A percentile compares a stretch with the other conserved stretches of the same genome.
These are phyloP conservation scores for Microdon myrmicae DNA, from an alignment of 2,888 invertebrate species.

Conservation along the genomic window DNA sequence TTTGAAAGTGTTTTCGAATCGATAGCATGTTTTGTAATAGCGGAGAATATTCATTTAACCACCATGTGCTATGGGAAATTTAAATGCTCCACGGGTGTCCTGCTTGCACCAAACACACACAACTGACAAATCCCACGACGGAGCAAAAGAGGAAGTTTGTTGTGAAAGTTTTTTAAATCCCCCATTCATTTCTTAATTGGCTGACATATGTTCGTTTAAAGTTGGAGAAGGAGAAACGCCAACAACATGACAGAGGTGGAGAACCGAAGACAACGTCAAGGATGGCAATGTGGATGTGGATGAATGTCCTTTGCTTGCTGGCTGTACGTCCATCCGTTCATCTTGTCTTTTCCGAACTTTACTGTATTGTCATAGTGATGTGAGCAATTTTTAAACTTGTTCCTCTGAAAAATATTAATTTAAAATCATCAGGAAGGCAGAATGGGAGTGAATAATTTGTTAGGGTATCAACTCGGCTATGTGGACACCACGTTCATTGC, in stretches of 20 bases:
- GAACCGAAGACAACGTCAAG: conserved; percentile 4
- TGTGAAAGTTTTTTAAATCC: conserved; percentile 42
- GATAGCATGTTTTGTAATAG: no score
- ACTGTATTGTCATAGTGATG: conserved; percentile 42
- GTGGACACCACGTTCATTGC: no score
- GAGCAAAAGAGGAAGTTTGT: conserved; percentile 34
- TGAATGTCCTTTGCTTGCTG: conserved; percentile 37
- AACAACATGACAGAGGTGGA: no score
- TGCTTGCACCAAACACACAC: conserved; percentile 21
- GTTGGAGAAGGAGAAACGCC: conserved; percentile 11
- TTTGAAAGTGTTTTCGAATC: no score
- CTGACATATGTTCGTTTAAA: conserved; percentile 47
- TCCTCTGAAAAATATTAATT: conserved; percentile 27
- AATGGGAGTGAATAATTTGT: conserved; percentile 11
- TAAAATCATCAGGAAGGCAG: conserved; percentile 39
- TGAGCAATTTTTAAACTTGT: conserved; percentile 15
- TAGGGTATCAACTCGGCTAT: no score
- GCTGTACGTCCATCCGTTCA: conserved; percentile 24
- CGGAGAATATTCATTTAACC: conserved; percentile 34
- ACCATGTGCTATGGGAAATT: conserved; percentile 40
- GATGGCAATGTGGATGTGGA: conserved; percentile 20
- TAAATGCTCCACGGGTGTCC: conserved; percentile 37
- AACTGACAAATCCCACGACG: conserved; percentile 5
- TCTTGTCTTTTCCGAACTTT: conserved; percentile 37
- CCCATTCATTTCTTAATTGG: conserved; percentile 49